Evolutionary conservation across 2,888 invertebrate species (phyloP), one percentile per base, ranked within the genome.

Genomic region (Cheilosia soror): DNA sequence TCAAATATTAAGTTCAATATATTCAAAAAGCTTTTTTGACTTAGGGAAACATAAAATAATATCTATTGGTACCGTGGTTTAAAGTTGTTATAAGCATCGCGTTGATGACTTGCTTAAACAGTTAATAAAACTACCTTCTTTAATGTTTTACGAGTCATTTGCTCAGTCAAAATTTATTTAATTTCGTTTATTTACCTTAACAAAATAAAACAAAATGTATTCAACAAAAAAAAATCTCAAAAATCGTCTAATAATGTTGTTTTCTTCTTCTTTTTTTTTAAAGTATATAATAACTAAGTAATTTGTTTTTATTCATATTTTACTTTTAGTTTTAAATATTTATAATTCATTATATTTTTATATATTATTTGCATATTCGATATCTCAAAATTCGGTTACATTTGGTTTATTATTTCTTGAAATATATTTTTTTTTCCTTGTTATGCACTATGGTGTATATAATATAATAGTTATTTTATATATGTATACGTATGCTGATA

Each of bases 81-180:
- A 1, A 9, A 9, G 9, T 44, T 44, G n/a, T 1, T 44, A 15
- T 44, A 44, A 4, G 15, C 4, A 5, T 15, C 15, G 44, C 6
- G 15, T 15, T 44, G 44, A 5, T 2, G 7, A 15, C 44, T 37
- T 37, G 4, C 37, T 37, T n/a, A 3, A 3, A 15, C 13, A 29
- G 11, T 2, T 42, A 62, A 63, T 2, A 37, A 40, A 69, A 57
- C n/a, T 42, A 77, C 58, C 37, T 44, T 20, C 7, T 88, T 88
- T 88, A 89, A 88, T 89, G 87, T 91, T 89, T 90, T 87, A 88
- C 89, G 91, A 91, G 91, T 91, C 90, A 86, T 88, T 89, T 89
- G 89, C 91, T 91, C 91, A 91, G 91, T 91, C 91, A 89, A 90
- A 89, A 89, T 88, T 88, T 87, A 86, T 86, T 86, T 86, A 82